phyloP scores from a whole-genome alignment of 2,797 vertebrate genomes.

The Tapirus indicus region DNA sequence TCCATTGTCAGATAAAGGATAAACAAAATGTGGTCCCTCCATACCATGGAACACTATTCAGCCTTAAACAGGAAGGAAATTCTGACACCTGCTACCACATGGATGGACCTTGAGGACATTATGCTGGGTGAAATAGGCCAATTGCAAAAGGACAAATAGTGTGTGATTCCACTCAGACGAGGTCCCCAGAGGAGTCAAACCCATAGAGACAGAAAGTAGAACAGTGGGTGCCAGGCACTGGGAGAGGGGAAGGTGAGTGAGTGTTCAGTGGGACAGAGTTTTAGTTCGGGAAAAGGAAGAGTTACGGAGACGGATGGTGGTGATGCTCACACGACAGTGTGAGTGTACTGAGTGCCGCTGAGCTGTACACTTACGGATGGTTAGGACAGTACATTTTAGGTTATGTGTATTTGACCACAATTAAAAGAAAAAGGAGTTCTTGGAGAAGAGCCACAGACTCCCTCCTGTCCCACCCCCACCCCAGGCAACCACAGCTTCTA shows the following conservation, averaged over 20 bases:
- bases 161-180: rapidly evolving
- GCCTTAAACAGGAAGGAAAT: not conserved
- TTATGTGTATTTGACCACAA: not conserved
- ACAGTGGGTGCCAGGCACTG: rapidly evolving
- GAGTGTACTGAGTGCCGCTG: rapidly evolving
- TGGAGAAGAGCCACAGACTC: not conserved
- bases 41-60: rapidly evolving
- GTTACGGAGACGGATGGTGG: not conserved
- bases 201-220: not conserved
- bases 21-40: not conserved
- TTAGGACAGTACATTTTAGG: not conserved
- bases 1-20: rapidly evolving
- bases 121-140: rapidly evolving
- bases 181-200: not conserved
- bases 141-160: not conserved
- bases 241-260: not conserved
- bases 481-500: not conserved
- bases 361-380: not conserved
- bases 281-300: not conserved
- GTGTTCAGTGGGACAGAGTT: not conserved
- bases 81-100: rapidly evolving
- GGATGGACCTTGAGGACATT: rapidly evolving
- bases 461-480: rapidly evolving
- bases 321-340: rapidly evolving
- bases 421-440: not conserved